These are phyloP conservation scores for Nannoperca australis DNA, from an alignment of 2,797 vertebrate species.

Conservation along the genomic window DNA sequence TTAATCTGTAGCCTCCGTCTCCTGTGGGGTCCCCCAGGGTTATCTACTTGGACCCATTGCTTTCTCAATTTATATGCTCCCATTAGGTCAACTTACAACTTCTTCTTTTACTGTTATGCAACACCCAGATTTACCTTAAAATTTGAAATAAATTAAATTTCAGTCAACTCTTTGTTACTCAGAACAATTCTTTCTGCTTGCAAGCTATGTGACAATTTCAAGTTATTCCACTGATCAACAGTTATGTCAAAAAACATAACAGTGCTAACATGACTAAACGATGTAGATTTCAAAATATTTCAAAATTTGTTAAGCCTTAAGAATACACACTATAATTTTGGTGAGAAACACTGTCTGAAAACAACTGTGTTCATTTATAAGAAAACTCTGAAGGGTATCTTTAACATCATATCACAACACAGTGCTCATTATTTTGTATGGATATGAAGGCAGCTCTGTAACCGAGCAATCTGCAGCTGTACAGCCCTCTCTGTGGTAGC, in stretches of 20 bases:
- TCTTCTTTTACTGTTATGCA: neutral
- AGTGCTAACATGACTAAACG: neutral
- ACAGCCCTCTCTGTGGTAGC: constrained; percentile 24
- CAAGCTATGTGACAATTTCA: neutral
- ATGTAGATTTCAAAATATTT: neutral
- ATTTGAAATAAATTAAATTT: neutral
- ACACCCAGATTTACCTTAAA: neutral
- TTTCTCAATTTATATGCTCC: neutral
- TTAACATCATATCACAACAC: constrained; percentile 15
- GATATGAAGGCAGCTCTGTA: constrained; percentile 8
- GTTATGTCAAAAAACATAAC: neutral
- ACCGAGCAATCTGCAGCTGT: constrained; percentile 36
- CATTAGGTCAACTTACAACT: neutral
- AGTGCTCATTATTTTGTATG: constrained; percentile 35
- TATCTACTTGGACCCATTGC: neutral
- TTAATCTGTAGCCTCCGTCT: neutral
- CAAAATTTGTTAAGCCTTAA: neutral
- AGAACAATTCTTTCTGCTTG: neutral
- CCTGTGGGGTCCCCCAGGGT: neutral
- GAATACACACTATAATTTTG: neutral
- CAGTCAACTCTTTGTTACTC: neutral
- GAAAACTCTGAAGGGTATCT: constrained; percentile 8
- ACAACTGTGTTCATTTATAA: constrained; percentile 23
- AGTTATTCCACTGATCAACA: neutral
- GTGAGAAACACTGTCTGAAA: neutral